Base-by-base conservation (phyloP, 2,113 vertebrate species). In the Morone saxatilis region DNA sequence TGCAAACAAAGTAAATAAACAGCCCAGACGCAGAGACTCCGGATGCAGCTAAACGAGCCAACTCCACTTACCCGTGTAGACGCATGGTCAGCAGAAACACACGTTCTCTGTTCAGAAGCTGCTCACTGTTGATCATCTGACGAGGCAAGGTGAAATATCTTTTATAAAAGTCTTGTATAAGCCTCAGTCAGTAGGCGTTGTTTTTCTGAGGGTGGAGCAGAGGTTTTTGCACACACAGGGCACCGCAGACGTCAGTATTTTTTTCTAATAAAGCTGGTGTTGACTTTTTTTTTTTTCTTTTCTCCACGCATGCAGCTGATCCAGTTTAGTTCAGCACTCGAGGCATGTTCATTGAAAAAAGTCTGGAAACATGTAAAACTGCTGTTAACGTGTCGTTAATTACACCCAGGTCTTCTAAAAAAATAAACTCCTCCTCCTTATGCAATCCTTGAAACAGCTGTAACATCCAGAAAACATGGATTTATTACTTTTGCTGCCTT, bases 61-160 rank as follows among this genome's bases (percentile, higher is more conserved):
- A 74, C 6, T 66, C 13, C 54, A 81, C 89, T 85, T 71, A 92
- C 92, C 79, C 19, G 60, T n/a, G 19, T 11, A 10, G 50, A 69
- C 4, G 54, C 90, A 92, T 92, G 40, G 2, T 71, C 43, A 48
- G 2, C 7, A 40, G 1, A 3, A 38, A 53, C 3, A 6, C 69
- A 38, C 5, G 7, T 7, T 19, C 6, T 11, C 81, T 16, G 8
- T 20, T 9, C 0, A 25, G 50, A 31, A 31, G 31, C 16, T 0
- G 54, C 13, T 36, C 16, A 4, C 16, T 25, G 7, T 17, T 9
- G 9, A 9, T 50, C 4, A 0, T 38, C 25, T 17, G 13, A 13
- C 5, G 10, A 7, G 4, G 11, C 4, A 7, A 6, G 36, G 63
- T 25, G 48, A 0, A 16, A 22, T 6, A 0, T 19, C 9, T 78